Percentiles rank a stretch among this genome's conserved stretches.
These are phyloP conservation scores for Drosophila longiperda DNA, from an alignment of 2,888 invertebrate genomes.

Conservation along the genomic window DNA sequence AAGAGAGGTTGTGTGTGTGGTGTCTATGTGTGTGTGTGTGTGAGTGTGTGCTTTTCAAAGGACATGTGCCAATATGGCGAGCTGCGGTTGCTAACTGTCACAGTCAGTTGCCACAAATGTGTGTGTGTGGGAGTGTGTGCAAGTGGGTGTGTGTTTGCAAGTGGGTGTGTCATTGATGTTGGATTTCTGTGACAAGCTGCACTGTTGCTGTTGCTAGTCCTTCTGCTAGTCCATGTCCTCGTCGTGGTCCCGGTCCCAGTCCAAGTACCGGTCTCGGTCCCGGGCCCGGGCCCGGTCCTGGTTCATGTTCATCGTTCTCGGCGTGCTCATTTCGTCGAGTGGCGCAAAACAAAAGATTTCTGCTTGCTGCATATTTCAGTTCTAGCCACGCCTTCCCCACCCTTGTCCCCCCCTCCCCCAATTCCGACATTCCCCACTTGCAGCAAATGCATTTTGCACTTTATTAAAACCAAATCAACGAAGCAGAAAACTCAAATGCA, in stretches of 20 bases:
- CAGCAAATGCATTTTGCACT: constrained; percentile 72
- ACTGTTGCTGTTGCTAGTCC: constrained; percentile 6
- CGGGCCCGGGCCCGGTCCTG: constrained; percentile 12
- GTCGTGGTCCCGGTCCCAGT: background rate
- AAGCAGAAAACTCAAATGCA: constrained; percentile 80
- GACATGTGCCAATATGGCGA: constrained; percentile 79
- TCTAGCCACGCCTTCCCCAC: constrained; percentile 7
- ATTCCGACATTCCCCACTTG: background rate
- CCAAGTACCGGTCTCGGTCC: constrained; percentile 11
- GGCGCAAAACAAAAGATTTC: constrained; percentile 76
- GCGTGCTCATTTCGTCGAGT: constrained; percentile 78
- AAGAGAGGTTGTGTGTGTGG: constrained; percentile 12
- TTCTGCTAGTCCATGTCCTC: constrained; percentile 22
- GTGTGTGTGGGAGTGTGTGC: constrained; percentile 1
- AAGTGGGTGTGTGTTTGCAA: constrained; percentile 26
- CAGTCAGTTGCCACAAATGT: constrained; percentile 35
- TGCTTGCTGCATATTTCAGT: constrained; percentile 54
- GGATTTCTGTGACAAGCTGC: constrained; percentile 34
- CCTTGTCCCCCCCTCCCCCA: background rate
- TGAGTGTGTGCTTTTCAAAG: constrained; percentile 57
- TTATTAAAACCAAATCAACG: constrained; percentile 77
- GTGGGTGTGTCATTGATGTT: constrained; percentile 58
- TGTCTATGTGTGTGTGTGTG: constrained; percentile 9
- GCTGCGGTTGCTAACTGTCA: constrained; percentile 64
- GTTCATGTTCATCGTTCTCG: constrained; percentile 40